Evolutionary conservation across 2,888 invertebrate species (phyloP).

Genomic region (Enchytraeus crypticus): DNA sequence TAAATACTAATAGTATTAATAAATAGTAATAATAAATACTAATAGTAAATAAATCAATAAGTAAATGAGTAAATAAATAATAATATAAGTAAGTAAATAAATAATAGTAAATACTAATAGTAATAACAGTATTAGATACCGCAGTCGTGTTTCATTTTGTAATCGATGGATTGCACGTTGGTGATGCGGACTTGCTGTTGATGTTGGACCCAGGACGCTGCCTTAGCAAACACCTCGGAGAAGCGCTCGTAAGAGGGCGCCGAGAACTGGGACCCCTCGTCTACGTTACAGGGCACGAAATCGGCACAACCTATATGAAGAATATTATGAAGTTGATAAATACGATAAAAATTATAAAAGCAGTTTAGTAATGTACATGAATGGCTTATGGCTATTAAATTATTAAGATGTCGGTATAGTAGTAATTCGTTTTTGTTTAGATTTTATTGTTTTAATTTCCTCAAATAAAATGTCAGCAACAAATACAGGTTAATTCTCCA

Average conservation of each 20-base stretch:
- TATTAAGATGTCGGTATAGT: neutral
- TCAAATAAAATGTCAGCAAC: too few species aligned
- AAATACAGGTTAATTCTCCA: too few species aligned
- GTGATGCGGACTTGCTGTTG: slow-evolving; percentile 26
- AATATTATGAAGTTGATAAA: neutral
- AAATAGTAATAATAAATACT: too few species aligned
- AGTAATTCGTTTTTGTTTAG: neutral
- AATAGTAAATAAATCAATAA: too few species aligned
- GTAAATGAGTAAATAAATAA: too few species aligned
- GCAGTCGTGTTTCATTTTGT: slow-evolving; percentile 26
- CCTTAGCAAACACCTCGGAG: slow-evolving; percentile 24
- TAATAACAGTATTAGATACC: too few species aligned
- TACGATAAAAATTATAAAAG: neutral
- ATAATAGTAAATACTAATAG: too few species aligned
- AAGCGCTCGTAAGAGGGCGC: slow-evolving; percentile 27
- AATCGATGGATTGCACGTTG: slow-evolving; percentile 29
- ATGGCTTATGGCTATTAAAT: neutral
- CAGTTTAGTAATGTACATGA: neutral
- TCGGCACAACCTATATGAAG: slow-evolving; percentile 28
- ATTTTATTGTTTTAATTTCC: neutral
- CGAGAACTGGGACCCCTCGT: slow-evolving; percentile 26
- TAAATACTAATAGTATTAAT: too few species aligned
- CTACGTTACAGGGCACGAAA: slow-evolving; percentile 27
- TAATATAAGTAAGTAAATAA: too few species aligned
- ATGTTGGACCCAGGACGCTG: slow-evolving; percentile 23